phyloP scores from a whole-genome alignment of 2,113 vertebrate species.

The Chaenocephalus aceratus region DNA sequence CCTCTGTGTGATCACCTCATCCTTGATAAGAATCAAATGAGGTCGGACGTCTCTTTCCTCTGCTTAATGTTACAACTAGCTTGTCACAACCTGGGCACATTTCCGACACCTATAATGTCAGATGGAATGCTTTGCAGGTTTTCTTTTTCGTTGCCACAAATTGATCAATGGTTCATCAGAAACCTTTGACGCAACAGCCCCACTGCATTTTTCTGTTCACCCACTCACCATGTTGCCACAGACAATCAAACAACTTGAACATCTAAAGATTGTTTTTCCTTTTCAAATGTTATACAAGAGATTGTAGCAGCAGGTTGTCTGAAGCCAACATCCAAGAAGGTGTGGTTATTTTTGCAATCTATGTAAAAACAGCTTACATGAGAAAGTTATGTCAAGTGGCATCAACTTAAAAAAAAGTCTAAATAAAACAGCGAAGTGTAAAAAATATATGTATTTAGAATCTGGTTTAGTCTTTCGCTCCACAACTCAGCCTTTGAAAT shows the following conservation, averaged over 20 bases:
- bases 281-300: too few relatives aligned
- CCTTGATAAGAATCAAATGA: constrained; percentile 35
- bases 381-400: background rate
- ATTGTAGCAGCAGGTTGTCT: too few relatives aligned
- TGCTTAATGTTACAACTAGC: background rate
- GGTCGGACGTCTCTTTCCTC: background rate
- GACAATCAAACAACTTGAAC: background rate
- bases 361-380: background rate
- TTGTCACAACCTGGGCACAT: background rate
- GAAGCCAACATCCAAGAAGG: background rate
- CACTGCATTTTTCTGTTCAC: background rate
- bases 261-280: too few relatives aligned
- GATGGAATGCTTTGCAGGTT: background rate
- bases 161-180: background rate
- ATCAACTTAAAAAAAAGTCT: background rate
- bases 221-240: background rate
- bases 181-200: background rate
- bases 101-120: background rate
- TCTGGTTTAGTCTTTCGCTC: background rate
- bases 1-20: background rate
- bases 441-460: background rate
- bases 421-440: background rate
- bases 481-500: background rate
- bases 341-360: background rate
- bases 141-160: background rate